Evolutionary conservation across 30 jellyfish, hydroid and myxozoan species (phyloP).

Genomic region (Turritopsis rubra): DNA sequence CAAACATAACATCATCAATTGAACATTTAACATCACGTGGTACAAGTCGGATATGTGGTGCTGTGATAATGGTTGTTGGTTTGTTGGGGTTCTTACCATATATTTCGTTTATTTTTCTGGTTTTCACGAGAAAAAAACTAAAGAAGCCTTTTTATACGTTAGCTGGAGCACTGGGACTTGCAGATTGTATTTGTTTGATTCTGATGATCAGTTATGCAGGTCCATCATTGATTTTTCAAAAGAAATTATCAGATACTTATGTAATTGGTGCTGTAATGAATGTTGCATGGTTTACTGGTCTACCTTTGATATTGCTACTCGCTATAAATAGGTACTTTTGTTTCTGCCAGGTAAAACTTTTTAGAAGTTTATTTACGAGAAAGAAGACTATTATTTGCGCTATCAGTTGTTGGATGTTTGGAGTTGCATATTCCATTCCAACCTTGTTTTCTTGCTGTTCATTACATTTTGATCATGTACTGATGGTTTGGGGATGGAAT

Average conservation of each 20-base stretch:
- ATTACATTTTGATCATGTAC: not conserved
- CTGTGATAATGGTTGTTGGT: not conserved
- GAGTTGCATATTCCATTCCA: conserved; percentile 23
- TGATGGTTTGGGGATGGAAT: conserved; percentile 21
- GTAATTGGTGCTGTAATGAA: conserved; percentile 13
- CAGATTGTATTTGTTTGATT: conserved; percentile 18
- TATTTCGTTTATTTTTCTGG: conserved; percentile 7
- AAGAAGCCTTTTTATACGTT: not conserved
- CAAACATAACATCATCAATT: not conserved
- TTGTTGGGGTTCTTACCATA: conserved; percentile 11
- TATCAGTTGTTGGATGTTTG: conserved; percentile 18
- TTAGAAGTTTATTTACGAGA: not conserved
- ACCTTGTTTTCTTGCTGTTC: conserved; percentile 22
- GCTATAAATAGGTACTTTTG: conserved; percentile 16
- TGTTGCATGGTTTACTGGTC: conserved; percentile 19
- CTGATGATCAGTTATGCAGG: conserved; percentile 20
- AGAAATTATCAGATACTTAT: not conserved
- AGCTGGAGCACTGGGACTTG: conserved; percentile 18
- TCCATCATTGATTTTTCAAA: not conserved
- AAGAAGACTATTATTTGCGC: not conserved
- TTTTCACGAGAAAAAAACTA: conserved; percentile 4
- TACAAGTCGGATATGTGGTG: not conserved
- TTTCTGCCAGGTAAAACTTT: not conserved
- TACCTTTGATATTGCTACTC: conserved; percentile 3
- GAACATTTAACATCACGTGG: not conserved